phyloP scores from a whole-genome alignment of 1,140 invertebrate genomes.

The Drosophila tropicalis region DNA sequence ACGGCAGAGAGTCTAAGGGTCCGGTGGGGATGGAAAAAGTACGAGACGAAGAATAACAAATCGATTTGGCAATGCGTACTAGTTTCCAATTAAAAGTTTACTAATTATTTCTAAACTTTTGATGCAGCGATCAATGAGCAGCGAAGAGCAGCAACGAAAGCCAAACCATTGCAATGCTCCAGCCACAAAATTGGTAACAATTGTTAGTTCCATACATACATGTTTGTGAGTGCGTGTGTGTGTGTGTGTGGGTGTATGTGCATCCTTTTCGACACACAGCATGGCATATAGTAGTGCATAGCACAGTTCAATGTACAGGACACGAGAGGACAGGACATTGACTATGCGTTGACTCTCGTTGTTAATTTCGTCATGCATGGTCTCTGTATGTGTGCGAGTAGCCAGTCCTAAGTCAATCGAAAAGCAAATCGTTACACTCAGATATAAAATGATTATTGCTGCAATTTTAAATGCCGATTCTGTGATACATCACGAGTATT shows the following conservation, averaged over 20 bases:
- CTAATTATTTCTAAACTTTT: constrained; percentile 81
- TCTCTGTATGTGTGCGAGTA: constrained; percentile 31
- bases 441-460: constrained; percentile 26
- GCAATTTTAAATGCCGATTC: too few relatives aligned
- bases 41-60: constrained; percentile 39
- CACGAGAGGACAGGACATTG: constrained; percentile 28
- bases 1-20: neutral
- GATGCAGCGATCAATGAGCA: constrained; percentile 76
- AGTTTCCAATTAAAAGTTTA: constrained; percentile 82
- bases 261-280: constrained; percentile 12
- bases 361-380: constrained; percentile 69
- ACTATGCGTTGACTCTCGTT: constrained; percentile 59
- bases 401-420: constrained; percentile 43
- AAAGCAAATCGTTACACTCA: constrained; percentile 46
- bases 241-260: constrained; percentile 11
- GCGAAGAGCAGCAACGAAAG: constrained; percentile 64
- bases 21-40: constrained; percentile 7
- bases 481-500: too few relatives aligned
- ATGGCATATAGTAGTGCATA: constrained; percentile 8
- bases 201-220: constrained; percentile 29
- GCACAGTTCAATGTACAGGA: too few relatives aligned
- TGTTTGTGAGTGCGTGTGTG: constrained; percentile 36
- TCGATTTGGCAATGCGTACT: constrained; percentile 75
- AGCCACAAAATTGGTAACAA: constrained; percentile 75
- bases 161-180: constrained; percentile 45